Conservation (phyloP, 2,113 vertebrate genomes). For the Parus major region DNA sequence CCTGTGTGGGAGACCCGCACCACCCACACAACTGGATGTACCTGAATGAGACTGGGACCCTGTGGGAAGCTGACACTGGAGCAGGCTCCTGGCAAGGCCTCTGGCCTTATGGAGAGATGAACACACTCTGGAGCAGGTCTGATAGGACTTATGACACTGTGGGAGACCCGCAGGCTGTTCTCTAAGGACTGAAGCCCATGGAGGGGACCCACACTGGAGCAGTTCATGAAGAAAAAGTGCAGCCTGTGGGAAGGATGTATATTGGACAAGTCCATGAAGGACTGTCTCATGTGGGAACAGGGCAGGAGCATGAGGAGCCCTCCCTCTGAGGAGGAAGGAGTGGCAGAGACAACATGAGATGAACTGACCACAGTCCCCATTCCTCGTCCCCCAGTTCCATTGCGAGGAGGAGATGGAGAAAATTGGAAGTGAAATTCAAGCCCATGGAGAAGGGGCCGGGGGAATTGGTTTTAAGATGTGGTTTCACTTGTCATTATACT, state of each 20-base stretch:
- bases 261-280: not conserved
- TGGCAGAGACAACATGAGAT: not conserved
- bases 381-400: not conserved
- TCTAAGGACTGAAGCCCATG: not conserved
- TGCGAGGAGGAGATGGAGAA: not conserved
- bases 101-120: not conserved
- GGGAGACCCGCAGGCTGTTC: not conserved
- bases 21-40: not conserved
- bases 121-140: not conserved
- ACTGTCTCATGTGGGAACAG: not conserved
- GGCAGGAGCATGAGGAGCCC: not conserved
- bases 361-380: not conserved
- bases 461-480: not conserved
- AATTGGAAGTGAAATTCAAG: not conserved
- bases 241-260: accelerated
- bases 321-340: not conserved
- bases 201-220: not conserved
- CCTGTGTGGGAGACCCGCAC: not conserved
- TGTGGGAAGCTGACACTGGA: not conserved
- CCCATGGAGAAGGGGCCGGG: accelerated
- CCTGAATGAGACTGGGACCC: not conserved
- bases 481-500: not conserved
- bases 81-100: not conserved
- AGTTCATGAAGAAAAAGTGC: not conserved
- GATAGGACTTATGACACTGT: not conserved